Conservation (phyloP, 1,140 invertebrate genomes). For the Mercenaria mercenaria region DNA sequence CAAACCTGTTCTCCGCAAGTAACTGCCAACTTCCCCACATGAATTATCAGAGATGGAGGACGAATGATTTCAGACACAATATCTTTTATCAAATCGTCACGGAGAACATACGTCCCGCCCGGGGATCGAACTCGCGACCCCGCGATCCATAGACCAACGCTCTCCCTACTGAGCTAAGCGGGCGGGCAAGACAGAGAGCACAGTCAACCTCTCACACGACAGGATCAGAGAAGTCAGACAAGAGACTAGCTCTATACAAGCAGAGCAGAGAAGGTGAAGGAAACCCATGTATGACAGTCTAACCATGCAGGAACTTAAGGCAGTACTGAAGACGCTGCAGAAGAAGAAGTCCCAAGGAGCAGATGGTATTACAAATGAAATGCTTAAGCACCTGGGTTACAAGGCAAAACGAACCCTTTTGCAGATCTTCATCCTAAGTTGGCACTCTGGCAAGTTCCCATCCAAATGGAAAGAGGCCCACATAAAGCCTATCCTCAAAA, state of each 20-base stretch:
- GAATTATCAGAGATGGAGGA: no score
- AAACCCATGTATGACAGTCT: conserved; percentile 20
- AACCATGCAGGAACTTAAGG: background rate
- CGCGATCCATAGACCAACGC: no score
- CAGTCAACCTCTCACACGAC: background rate
- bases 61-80: no score
- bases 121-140: no score
- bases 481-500: conserved; percentile 57
- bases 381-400: conserved; percentile 42
- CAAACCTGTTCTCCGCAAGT: no score
- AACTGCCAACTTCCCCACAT: no score
- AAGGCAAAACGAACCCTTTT: conserved; percentile 16
- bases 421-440: conserved; percentile 64
- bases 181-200: background rate
- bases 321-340: conserved; percentile 30
- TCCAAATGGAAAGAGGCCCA: conserved; percentile 42
- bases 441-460: conserved; percentile 35
- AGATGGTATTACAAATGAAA: conserved; percentile 61
- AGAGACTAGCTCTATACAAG: background rate
- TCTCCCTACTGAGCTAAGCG: no score
- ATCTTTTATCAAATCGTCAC: no score
- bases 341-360: conserved; percentile 58
- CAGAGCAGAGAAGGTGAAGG: background rate
- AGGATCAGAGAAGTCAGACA: background rate
- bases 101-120: no score